Percentiles rank a stretch among this genome's conserved stretches.
These are phyloP conservation scores for Malurus leucopterus DNA, from an alignment of 2,797 vertebrate genomes.

Conservation along the genomic window DNA sequence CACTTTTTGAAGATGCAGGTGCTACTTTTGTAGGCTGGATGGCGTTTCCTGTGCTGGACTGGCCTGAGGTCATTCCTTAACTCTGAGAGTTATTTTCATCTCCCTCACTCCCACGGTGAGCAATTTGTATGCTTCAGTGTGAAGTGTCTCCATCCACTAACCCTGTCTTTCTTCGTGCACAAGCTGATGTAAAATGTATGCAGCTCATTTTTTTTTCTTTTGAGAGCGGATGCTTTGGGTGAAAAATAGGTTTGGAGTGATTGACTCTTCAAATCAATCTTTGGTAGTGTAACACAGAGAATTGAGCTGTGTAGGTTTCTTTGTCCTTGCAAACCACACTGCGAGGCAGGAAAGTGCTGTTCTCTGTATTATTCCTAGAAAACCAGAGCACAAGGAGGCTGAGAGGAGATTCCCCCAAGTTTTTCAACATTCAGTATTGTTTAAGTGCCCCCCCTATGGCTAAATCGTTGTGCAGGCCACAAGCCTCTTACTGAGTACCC, in stretches of 20 bases:
- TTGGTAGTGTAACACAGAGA: background rate
- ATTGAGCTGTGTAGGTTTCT: background rate
- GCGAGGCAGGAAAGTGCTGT: background rate
- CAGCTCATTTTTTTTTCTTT: background rate
- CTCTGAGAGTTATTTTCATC: constrained; percentile 9
- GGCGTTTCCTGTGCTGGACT: background rate
- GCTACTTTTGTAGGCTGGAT: background rate
- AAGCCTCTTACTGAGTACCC: background rate
- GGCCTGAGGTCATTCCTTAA: background rate
- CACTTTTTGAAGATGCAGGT: background rate
- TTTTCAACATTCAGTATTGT: background rate
- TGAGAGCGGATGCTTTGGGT: background rate
- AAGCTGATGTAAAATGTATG: constrained; percentile 26
- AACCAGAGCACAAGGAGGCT: background rate
- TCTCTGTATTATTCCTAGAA: background rate
- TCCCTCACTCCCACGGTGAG: background rate
- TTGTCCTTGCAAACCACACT: background rate
- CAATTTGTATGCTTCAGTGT: background rate
- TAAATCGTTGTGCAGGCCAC: background rate
- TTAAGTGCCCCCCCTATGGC: background rate
- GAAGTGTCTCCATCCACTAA: background rate
- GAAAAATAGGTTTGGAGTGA: constrained; percentile 6
- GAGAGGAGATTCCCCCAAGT: background rate
- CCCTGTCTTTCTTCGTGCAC: background rate
- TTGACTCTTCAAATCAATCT: constrained; percentile 10